phyloP scores from a whole-genome alignment of 2,797 vertebrate genomes.

The Gephyroberyx darwinii region DNA sequence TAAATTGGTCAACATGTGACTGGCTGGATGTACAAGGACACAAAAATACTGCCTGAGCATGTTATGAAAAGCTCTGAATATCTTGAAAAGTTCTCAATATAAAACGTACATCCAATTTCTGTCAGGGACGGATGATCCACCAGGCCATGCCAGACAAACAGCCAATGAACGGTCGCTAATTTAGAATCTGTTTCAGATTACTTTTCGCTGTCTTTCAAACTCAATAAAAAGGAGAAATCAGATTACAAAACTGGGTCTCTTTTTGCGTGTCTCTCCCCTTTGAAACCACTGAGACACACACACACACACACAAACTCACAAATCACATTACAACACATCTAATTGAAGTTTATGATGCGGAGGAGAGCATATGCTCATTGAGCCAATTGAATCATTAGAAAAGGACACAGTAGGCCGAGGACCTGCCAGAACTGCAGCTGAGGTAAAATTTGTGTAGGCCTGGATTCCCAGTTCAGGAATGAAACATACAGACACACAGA shows the following conservation, averaged over 20 bases:
- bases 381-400: conserved; percentile 83
- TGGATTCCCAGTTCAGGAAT: conserved; percentile 52
- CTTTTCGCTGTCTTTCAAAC: conserved; percentile 63
- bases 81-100: conserved; percentile 38
- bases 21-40: not conserved
- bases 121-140: conserved; percentile 38
- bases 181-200: conserved; percentile 65
- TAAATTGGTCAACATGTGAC: not conserved
- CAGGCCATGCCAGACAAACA: conserved; percentile 39
- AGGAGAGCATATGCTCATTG: conserved; percentile 84
- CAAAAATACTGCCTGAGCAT: not conserved
- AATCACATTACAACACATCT: conserved; percentile 80
- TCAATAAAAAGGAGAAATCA: conserved; percentile 60
- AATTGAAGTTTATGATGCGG: conserved; percentile 82
- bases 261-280: conserved; percentile 5
- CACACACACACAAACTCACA: conserved; percentile 50
- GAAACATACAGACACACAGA: conserved; percentile 46
- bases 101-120: conserved; percentile 23
- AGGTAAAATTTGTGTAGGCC: conserved; percentile 67
- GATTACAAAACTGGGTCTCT: conserved; percentile 49
- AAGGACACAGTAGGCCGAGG: conserved; percentile 78
- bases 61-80: conserved; percentile 1
- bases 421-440: conserved; percentile 78
- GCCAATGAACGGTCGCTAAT: conserved; percentile 55
- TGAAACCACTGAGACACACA: conserved; percentile 27